These are phyloP conservation scores for Macquaria australasica DNA, from an alignment of 2,113 vertebrate species.

Conservation along the genomic window DNA sequence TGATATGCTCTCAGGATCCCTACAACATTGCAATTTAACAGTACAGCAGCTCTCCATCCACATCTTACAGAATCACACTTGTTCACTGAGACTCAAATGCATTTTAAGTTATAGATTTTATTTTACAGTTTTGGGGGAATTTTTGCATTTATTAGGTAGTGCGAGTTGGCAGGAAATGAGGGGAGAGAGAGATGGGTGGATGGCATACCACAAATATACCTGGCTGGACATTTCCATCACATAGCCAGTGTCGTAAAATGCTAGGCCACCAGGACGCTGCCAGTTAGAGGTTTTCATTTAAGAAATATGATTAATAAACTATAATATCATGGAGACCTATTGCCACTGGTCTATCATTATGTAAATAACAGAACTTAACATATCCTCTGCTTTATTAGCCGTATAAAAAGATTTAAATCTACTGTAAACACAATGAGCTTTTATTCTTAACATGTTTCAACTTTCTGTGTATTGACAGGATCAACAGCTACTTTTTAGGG, in stretches of 20 bases:
- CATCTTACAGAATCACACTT: background rate
- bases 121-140: background rate
- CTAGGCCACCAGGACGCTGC: too few relatives aligned
- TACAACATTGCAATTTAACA: background rate
- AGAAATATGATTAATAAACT: background rate
- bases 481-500: background rate
- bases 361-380: background rate
- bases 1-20: background rate
- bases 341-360: background rate
- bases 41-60: background rate
- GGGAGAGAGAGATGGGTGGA: background rate
- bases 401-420: background rate
- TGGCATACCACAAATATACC: background rate
- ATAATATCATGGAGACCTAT: background rate
- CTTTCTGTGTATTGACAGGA: background rate
- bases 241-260: background rate
- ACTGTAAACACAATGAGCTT: background rate
- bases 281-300: background rate
- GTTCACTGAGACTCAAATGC: background rate
- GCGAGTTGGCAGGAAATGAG: conserved; percentile 2
- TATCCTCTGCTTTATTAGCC: background rate
- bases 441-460: background rate
- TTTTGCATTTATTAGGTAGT: background rate
- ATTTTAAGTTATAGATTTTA: background rate
- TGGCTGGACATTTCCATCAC: background rate